These are phyloP conservation scores for Brevimyrus niger DNA, from an alignment of 2,113 vertebrate genomes.

Conservation along the genomic window DNA sequence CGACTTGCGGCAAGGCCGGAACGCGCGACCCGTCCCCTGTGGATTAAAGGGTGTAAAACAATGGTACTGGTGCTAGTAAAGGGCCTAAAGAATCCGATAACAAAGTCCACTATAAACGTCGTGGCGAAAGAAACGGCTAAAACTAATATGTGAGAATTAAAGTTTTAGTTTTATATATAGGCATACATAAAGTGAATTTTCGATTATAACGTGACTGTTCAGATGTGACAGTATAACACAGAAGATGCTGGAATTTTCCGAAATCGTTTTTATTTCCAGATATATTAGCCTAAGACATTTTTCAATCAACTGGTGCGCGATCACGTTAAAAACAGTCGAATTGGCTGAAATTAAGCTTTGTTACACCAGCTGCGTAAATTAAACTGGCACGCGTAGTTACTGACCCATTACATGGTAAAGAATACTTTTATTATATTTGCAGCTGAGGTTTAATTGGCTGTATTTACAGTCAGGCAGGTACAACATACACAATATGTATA, in stretches of 20 bases:
- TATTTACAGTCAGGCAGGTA: not conserved
- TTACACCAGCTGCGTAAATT: not conserved
- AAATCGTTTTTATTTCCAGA: not conserved
- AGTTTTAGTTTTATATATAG: not conserved
- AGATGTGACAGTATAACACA: not conserved
- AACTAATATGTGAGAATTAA: not conserved
- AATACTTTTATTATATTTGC: not conserved
- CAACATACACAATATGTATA: conserved; percentile 18
- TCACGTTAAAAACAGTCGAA: not conserved
- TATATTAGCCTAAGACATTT: not conserved
- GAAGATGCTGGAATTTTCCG: not conserved
- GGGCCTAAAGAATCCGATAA: not conserved
- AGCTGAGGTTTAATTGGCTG: not conserved
- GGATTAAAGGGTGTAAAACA: not conserved
- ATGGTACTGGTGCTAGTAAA: not conserved
- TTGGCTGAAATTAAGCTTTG: not conserved
- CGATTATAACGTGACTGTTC: not conserved
- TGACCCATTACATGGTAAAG: not conserved
- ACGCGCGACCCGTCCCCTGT: not conserved
- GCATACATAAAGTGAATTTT: not conserved
- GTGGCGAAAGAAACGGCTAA: not conserved
- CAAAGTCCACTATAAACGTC: not conserved
- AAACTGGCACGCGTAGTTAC: not conserved
- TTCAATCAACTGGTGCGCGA: not conserved
- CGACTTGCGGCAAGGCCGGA: not conserved